phyloP scores from a whole-genome alignment of 2,888 invertebrate genomes.

The Acanthosepion lycidas region DNA sequence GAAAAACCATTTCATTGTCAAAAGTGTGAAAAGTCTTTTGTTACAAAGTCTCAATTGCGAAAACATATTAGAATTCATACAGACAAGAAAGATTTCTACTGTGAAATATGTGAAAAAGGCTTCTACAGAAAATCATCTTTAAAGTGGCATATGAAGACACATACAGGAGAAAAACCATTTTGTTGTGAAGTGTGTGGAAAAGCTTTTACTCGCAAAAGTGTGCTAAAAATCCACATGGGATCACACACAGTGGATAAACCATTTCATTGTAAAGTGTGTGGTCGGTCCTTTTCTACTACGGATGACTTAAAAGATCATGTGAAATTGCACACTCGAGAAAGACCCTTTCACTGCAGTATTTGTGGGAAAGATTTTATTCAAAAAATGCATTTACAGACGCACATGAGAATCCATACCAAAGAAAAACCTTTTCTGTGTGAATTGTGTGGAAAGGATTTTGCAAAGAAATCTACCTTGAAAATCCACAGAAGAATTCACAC shows the following conservation, averaged over 20 bases:
- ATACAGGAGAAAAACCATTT: not conserved
- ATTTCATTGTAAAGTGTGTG: not conserved
- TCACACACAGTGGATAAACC: not conserved
- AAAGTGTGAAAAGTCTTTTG: not conserved
- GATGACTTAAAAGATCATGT: not conserved
- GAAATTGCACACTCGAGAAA: not conserved
- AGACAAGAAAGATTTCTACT: not conserved
- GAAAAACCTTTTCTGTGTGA: not conserved
- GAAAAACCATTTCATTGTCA: not conserved
- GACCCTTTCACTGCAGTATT: not conserved
- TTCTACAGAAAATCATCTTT: not conserved
- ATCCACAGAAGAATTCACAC: not conserved
- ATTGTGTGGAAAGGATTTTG: not conserved
- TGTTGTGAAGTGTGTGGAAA: not conserved
- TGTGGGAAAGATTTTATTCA: not conserved
- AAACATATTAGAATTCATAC: not conserved
- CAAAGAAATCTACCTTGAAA: not conserved
- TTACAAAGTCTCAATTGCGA: not conserved
- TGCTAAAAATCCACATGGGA: not conserved
- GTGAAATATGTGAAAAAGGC: not conserved
- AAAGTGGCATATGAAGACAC: not conserved
- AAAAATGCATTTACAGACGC: not conserved
- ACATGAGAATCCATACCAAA: not conserved
- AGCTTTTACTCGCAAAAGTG: not conserved
- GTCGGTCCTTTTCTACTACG: not conserved